Evolutionary conservation across 2,888 invertebrate species (phyloP).

Genomic region (Digitonthophagus gazella): DNA sequence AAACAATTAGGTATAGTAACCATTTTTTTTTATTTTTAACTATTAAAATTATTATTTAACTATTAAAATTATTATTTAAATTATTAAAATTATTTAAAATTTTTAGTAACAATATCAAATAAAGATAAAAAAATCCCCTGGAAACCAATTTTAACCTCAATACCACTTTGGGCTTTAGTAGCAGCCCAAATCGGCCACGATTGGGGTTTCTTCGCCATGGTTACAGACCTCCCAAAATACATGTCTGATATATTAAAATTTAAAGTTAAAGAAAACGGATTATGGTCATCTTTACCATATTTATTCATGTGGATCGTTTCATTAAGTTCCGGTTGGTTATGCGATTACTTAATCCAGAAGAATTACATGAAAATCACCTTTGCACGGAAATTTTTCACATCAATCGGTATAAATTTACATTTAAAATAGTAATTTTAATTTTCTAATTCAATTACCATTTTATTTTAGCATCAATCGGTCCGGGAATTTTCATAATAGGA

Average conservation of each 20-base stretch:
- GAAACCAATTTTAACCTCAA: slow-evolving; percentile 66
- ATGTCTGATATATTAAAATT: slow-evolving; percentile 67
- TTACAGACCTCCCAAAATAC: slow-evolving; percentile 69
- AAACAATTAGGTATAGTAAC: slow-evolving; percentile 31
- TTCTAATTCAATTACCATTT: neutral
- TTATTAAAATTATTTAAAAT: neutral
- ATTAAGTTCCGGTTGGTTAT: slow-evolving; percentile 63
- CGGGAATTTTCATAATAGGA: slow-evolving; percentile 61
- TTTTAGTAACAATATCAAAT: slow-evolving; percentile 12
- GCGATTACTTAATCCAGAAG: slow-evolving; percentile 65
- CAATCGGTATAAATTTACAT: slow-evolving; percentile 55
- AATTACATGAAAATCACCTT: slow-evolving; percentile 58
- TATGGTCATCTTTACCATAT: slow-evolving; percentile 64
- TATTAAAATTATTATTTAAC: too few species aligned
- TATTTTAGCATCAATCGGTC: slow-evolving; percentile 52
- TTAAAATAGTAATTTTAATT: neutral
- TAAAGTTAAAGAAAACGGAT: slow-evolving; percentile 63
- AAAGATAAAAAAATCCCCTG: slow-evolving; percentile 59
- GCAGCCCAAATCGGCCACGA: slow-evolving; percentile 71
- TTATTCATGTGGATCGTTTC: slow-evolving; percentile 68
- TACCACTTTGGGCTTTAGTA: slow-evolving; percentile 72
- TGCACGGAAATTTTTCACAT: slow-evolving; percentile 66
- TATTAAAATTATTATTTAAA: neutral
- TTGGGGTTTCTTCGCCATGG: slow-evolving; percentile 71
- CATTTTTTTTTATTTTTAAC: neutral